A percentile compares a stretch with the other conserved stretches of the same genome.
Evolutionary conservation across 2,113 vertebrate genomes (phyloP).

Genomic region (Xiphophorus maculatus): DNA sequence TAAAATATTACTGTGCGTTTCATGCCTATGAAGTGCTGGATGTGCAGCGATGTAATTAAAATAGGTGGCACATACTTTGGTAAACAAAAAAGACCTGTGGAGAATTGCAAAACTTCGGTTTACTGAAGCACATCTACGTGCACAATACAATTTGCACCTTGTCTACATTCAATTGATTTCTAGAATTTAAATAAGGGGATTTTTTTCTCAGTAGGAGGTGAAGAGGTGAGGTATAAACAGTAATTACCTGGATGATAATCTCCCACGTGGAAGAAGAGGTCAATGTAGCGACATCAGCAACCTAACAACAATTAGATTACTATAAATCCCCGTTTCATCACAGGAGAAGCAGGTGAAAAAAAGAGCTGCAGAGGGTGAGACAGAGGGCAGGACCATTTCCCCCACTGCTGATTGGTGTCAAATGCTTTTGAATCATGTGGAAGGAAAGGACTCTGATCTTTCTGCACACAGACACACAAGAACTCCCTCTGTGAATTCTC

Average conservation of each 20-base stretch:
- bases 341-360: constrained; percentile 21
- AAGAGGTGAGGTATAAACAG: constrained; percentile 16
- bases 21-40: background rate
- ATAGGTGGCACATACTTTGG: background rate
- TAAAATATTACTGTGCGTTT: background rate
- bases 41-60: background rate
- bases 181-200: constrained; percentile 38
- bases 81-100: background rate
- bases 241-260: constrained; percentile 57
- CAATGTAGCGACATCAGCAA: constrained; percentile 36
- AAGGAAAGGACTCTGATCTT: constrained; percentile 53
- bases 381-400: constrained; percentile 45
- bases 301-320: constrained; percentile 22
- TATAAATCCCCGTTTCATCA: constrained; percentile 30
- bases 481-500: constrained; percentile 34
- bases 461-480: constrained; percentile 10
- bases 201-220: constrained; percentile 31
- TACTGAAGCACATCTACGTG: background rate
- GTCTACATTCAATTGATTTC: background rate
- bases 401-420: constrained; percentile 76
- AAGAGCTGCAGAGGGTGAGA: constrained; percentile 40
- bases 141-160: background rate
- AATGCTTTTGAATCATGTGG: constrained; percentile 71
- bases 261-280: constrained; percentile 37
- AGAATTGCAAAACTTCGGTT: background rate